A percentile compares a stretch with the other conserved stretches of the same genome.
These are phyloP conservation scores for Nesidiocoris tenuis DNA, from an alignment of 2,888 invertebrate species.

Conservation along the genomic window DNA sequence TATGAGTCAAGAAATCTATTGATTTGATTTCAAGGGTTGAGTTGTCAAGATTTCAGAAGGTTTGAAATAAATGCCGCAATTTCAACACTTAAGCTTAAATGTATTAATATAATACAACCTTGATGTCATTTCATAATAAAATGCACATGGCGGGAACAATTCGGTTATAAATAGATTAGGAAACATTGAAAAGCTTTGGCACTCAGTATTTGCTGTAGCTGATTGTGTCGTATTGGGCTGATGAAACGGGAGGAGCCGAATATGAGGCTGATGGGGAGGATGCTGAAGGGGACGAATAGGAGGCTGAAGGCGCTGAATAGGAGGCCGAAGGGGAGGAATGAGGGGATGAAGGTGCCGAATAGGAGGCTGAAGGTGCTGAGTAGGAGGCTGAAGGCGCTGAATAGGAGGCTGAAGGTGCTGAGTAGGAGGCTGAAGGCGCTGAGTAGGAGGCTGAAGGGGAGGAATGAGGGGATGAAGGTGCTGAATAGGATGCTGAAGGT, in stretches of 20 bases:
- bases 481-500: constrained; percentile 20
- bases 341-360: constrained; percentile 12
- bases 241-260: constrained; percentile 9
- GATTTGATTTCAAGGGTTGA: not conserved
- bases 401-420: constrained; percentile 46
- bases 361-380: constrained; percentile 6
- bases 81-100: not conserved
- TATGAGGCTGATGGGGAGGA: not conserved
- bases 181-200: not conserved
- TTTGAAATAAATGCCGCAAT: not conserved
- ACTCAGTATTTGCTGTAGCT: constrained; percentile 35
- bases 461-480: constrained; percentile 31
- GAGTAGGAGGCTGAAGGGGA: constrained; percentile 8
- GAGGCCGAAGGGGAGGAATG: constrained; percentile 9
- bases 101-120: not conserved
- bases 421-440: not conserved
- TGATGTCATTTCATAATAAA: not conserved
- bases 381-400: constrained; percentile 30
- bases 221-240: constrained; percentile 24
- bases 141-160: not conserved
- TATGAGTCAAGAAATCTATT: not conserved
- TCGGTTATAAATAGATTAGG: constrained; percentile 24
- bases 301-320: constrained; percentile 11
- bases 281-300: constrained; percentile 19
- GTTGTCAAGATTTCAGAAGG: too few relatives aligned